Base-by-base conservation (phyloP, 1,140 invertebrate species). In the Cydia amplana region DNA sequence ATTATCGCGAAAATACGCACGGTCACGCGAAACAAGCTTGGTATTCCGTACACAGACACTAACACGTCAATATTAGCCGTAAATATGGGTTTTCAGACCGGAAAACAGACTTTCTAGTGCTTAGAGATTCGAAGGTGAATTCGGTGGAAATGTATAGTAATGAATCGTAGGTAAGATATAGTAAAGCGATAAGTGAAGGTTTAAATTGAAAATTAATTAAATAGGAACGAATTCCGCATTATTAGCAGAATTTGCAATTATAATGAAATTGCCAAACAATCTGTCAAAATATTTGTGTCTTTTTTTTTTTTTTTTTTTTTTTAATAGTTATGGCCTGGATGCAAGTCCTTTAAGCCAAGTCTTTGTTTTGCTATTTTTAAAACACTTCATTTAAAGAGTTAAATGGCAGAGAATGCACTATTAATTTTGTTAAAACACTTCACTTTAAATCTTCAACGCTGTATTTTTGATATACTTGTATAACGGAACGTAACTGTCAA, bases 281-380 rank as follows among this genome's bases (percentile, higher is more conserved):
- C 6, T 72, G 70, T 72, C 70, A 72, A 72, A 72, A 72, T 72
- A 72, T 40, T 40, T 32, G 20, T 72, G 40, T 72, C 40, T 25
- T 25, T 25, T 25, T 25, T 25, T 25, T 25, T 25, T 25, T 25
- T n/a, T n/a, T n/a, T n/a, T n/a, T n/a, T n/a, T n/a, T n/a, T n/a
- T n/a, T n/a, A n/a, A n/a, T n/a, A n/a, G n/a, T n/a, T n/a, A n/a
- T n/a, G n/a, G n/a, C n/a, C n/a, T n/a, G n/a, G n/a, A n/a, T n/a
- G n/a, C n/a, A n/a, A n/a, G n/a, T n/a, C n/a, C n/a, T n/a, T n/a
- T n/a, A n/a, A n/a, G n/a, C n/a, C n/a, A n/a, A n/a, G n/a, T n/a
- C n/a, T n/a, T n/a, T n/a, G n/a, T n/a, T n/a, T n/a, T n/a, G n/a
- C n/a, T n/a, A n/a, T n/a, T n/a, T n/a, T n/a, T n/a, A n/a, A n/a